Evolutionary conservation across 2,888 invertebrate genomes (phyloP).

Genomic region (Eupithecia vulgata): DNA sequence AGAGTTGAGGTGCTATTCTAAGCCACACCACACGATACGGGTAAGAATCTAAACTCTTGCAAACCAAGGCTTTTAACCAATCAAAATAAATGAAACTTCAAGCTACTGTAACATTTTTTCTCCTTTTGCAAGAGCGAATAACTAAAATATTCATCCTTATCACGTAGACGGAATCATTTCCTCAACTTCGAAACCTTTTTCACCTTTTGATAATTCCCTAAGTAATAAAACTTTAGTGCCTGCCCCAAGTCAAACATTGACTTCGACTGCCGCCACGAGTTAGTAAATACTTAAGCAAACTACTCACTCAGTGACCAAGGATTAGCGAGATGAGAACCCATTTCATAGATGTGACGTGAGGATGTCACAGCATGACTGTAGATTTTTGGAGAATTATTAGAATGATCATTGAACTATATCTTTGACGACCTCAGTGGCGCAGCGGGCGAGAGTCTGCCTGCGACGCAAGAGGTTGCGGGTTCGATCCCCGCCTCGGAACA

Average conservation of each 20-base stretch:
- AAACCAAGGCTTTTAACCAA: background rate
- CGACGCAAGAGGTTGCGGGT: too few species aligned
- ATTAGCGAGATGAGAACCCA: background rate
- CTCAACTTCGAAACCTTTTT: background rate
- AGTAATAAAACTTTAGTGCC: conserved; percentile 4
- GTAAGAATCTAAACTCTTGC: background rate
- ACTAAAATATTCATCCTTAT: background rate
- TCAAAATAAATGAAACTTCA: background rate
- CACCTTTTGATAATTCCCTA: conserved; percentile 2
- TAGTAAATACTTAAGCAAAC: conserved; percentile 1
- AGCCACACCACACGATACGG: too few species aligned
- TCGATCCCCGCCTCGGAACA: too few species aligned
- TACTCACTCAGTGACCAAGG: background rate
- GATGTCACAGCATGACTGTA: background rate
- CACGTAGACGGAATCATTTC: background rate
- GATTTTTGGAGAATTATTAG: background rate
- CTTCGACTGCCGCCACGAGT: background rate
- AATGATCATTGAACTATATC: background rate
- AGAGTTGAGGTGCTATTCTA: too few species aligned
- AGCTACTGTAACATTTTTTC: background rate
- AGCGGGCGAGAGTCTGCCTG: too few species aligned
- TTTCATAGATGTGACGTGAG: background rate
- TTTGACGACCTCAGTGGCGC: too few species aligned
- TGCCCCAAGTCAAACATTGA: background rate
- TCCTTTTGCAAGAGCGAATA: background rate